A percentile compares a stretch with the other conserved stretches of the same genome.
Evolutionary conservation across 2,888 invertebrate genomes (phyloP).

Genomic region (Ceraclea dissimilis): DNA sequence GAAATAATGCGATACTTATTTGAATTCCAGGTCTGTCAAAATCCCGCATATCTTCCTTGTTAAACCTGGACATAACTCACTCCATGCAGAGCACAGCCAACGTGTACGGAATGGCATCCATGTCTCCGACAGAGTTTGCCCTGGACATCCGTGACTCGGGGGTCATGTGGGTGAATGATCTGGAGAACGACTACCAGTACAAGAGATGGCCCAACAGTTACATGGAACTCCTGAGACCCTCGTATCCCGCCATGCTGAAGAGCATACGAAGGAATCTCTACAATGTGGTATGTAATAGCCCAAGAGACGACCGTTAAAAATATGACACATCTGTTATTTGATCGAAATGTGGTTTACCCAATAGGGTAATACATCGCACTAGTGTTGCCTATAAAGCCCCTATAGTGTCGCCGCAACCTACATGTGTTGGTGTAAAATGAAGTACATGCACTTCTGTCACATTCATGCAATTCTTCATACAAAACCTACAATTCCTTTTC

Average conservation of each 20-base stretch:
- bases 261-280: constrained; percentile 80
- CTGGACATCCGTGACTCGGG: constrained; percentile 92
- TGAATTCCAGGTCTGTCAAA: constrained; percentile 54
- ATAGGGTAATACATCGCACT: no score
- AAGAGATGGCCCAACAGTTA: constrained; percentile 82
- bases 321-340: no score
- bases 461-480: no score
- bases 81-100: constrained; percentile 25
- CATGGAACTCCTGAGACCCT: constrained; percentile 88
- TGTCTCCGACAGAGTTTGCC: constrained; percentile 68
- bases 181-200: constrained; percentile 86
- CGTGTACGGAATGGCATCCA: constrained; percentile 27
- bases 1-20: no score
- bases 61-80: constrained; percentile 64
- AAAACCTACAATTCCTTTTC: no score
- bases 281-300: constrained; percentile 60
- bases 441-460: no score
- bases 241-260: constrained; percentile 95
- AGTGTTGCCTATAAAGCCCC: no score
- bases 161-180: constrained; percentile 90
- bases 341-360: no score
- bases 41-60: constrained; percentile 53
- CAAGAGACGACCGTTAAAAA: no score
- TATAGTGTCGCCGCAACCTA: no score
- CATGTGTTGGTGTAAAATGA: no score